Evolutionary conservation across 2,888 invertebrate genomes (phyloP).

Genomic region (Euclidia mi): DNA sequence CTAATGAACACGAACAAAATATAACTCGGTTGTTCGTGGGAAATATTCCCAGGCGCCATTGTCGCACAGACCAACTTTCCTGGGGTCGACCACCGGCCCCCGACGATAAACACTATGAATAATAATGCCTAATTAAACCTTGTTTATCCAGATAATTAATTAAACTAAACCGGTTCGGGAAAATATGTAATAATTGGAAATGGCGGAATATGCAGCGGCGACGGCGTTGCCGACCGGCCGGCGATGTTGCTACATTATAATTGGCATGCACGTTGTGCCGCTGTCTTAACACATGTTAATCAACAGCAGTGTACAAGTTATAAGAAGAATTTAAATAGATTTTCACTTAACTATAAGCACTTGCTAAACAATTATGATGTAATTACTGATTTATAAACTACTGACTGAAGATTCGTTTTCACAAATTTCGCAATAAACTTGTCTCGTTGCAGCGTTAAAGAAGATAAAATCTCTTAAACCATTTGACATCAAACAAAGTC

Average conservation of each 20-base stretch:
- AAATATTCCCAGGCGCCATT: slow-evolving; percentile 71
- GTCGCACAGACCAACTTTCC: slow-evolving; percentile 63
- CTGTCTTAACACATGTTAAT: neutral
- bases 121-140: slow-evolving; percentile 80
- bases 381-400: no score
- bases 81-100: slow-evolving; percentile 71
- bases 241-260: slow-evolving; percentile 4
- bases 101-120: slow-evolving; percentile 67
- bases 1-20: slow-evolving; percentile 79
- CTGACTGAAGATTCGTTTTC: no score
- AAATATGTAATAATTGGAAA: slow-evolving; percentile 55
- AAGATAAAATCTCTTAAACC: no score
- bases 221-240: neutral
- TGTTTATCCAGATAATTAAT: slow-evolving; percentile 85
- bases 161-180: slow-evolving; percentile 63
- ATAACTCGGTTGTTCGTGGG: slow-evolving; percentile 70
- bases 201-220: slow-evolving; percentile 17
- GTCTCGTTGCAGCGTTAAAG: no score
- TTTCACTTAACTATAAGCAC: no score
- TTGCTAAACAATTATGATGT: no score
- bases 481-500: no score
- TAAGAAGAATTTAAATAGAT: no score
- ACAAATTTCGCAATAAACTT: no score
- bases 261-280: neutral
- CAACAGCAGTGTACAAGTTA: no score